Conservation (phyloP, 2,888 invertebrate species). For the Mycalesis mineus region DNA sequence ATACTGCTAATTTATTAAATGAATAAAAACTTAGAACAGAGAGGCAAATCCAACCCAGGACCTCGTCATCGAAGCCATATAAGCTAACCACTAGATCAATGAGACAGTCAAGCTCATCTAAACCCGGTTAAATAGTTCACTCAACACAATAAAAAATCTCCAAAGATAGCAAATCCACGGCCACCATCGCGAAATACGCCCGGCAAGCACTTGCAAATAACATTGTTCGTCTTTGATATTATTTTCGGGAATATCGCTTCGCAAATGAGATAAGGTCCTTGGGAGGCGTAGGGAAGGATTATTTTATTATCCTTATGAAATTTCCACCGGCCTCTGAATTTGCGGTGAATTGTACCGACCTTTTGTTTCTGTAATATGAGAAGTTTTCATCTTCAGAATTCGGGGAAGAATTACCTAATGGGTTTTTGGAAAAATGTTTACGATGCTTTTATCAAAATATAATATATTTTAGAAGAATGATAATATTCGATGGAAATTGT, state of each 20-base stretch:
- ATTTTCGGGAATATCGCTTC: constrained; percentile 38
- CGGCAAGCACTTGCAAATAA: constrained; percentile 28
- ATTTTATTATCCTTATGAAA: constrained; percentile 47
- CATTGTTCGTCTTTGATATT: constrained; percentile 38
- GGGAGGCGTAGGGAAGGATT: constrained; percentile 38
- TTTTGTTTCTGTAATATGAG: constrained; percentile 18
- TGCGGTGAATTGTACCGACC: constrained; percentile 26
- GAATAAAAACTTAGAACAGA: no score
- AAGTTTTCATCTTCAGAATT: constrained; percentile 1
- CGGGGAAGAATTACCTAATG: constrained; percentile 14
- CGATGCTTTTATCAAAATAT: background rate
- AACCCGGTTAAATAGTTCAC: background rate
- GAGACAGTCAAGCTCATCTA: no score
- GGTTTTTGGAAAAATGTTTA: background rate
- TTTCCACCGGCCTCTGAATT: constrained; percentile 32
- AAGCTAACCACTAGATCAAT: no score
- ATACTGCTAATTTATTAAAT: no score
- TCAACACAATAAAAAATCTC: constrained; percentile 23
- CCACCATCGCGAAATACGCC: constrained; percentile 17
- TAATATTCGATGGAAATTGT: background rate
- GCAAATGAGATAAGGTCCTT: constrained; percentile 40
- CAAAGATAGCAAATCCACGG: constrained; percentile 16
- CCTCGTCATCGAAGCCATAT: no score
- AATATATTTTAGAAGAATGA: background rate
- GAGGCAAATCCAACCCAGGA: no score